phyloP scores from a whole-genome alignment of 1,140 invertebrate species.

The Campoletis sonorensis region DNA sequence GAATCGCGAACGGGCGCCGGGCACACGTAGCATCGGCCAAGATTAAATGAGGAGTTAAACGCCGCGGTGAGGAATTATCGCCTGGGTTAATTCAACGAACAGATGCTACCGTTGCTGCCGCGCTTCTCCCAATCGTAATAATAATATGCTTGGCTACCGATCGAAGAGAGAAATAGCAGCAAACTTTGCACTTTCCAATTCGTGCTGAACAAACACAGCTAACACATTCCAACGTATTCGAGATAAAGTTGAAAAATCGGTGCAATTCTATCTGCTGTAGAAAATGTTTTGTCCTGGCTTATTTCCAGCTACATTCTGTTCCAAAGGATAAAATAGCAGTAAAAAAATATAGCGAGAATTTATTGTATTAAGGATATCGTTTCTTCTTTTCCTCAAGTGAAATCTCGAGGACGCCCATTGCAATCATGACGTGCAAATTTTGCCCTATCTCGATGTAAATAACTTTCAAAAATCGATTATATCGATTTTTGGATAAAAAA shows the following conservation, averaged over 20 bases:
- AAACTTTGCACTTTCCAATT: not conserved
- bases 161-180: not conserved
- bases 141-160: not conserved
- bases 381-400: too few species aligned
- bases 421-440: too few species aligned
- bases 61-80: constrained; percentile 21
- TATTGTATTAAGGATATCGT: too few species aligned
- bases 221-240: not conserved
- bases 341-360: too few species aligned
- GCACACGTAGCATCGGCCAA: constrained; percentile 23
- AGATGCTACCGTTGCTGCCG: constrained; percentile 15
- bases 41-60: constrained; percentile 32
- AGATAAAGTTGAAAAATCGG: not conserved
- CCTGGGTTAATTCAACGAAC: constrained; percentile 12
- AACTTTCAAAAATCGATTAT: not conserved
- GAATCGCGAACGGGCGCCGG: constrained; percentile 4
- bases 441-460: too few species aligned
- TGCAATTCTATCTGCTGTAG: not conserved
- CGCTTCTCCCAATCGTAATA: not conserved
- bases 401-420: too few species aligned
- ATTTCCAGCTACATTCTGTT: too few species aligned
- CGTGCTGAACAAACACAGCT: not conserved
- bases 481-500: not conserved
- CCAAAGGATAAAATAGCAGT: too few species aligned
- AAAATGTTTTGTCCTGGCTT: not conserved